phyloP scores from a whole-genome alignment of 2,888 invertebrate genomes.

The Leptinotarsa haldemani region DNA sequence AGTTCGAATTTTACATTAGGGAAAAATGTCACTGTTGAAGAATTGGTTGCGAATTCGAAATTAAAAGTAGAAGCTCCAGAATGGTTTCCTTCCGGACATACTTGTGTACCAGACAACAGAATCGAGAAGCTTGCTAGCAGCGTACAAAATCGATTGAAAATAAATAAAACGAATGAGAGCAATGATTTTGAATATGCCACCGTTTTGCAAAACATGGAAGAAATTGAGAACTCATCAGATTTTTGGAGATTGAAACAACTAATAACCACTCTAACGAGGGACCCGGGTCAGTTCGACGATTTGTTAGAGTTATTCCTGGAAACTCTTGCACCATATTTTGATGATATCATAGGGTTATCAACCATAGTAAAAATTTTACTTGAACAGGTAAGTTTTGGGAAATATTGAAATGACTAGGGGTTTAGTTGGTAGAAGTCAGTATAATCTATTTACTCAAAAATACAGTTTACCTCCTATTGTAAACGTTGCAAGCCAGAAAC shows the following conservation, averaged over 20 bases:
- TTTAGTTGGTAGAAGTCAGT: too few relatives aligned
- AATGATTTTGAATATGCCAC: conserved; percentile 12
- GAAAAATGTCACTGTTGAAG: conserved; percentile 36
- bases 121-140: conserved; percentile 38
- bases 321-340: conserved; percentile 75
- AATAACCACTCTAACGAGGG: conserved; percentile 79
- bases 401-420: not conserved
- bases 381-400: conserved; percentile 68
- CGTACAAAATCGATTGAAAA: conserved; percentile 55
- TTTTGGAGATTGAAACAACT: conserved; percentile 75
- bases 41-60: conserved; percentile 48
- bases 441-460: too few relatives aligned
- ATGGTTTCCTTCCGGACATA: conserved; percentile 71
- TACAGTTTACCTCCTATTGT: too few relatives aligned
- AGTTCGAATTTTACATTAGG: conserved; percentile 9
- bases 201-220: conserved; percentile 9
- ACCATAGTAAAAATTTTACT: conserved; percentile 77
- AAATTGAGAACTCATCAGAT: conserved; percentile 58
- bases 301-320: conserved; percentile 77
- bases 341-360: conserved; percentile 72
- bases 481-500: too few relatives aligned
- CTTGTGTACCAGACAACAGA: conserved; percentile 16
- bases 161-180: conserved; percentile 40
- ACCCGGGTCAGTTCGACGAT: conserved; percentile 82
- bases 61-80: conserved; percentile 72